phyloP scores from a whole-genome alignment of 2,113 vertebrate species.

The Eleginops maclovinus region DNA sequence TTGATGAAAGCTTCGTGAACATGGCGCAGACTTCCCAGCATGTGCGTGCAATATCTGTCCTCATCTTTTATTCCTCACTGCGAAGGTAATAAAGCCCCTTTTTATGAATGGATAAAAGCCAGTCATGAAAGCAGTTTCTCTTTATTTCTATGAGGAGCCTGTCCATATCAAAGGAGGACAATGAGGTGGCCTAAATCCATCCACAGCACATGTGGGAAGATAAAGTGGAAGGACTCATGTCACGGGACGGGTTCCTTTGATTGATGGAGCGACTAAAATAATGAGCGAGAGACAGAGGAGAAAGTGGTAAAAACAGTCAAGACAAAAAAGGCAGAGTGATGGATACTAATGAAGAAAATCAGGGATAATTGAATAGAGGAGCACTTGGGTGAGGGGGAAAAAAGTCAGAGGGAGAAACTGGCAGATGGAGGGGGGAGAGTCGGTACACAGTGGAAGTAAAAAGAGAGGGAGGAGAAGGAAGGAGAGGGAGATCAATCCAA shows the following conservation, averaged over 20 bases:
- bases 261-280: slow-evolving; percentile 61
- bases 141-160: slow-evolving; percentile 17
- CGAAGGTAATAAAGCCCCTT: background rate
- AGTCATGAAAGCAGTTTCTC: slow-evolving; percentile 1
- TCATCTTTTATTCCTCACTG: slow-evolving; percentile 8
- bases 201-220: slow-evolving; percentile 1
- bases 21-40: background rate
- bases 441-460: slow-evolving; percentile 42
- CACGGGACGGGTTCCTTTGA: slow-evolving; percentile 40
- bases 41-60: background rate
- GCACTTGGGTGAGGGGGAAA: slow-evolving; percentile 41
- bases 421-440: slow-evolving; percentile 52
- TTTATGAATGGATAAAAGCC: slow-evolving; percentile 23
- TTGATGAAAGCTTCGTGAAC: background rate
- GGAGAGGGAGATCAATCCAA: slow-evolving; percentile 55
- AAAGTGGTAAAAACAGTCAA: slow-evolving; percentile 3
- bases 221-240: slow-evolving; percentile 26
- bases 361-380: slow-evolving; percentile 62
- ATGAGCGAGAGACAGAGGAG: slow-evolving; percentile 39
- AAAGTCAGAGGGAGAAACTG: slow-evolving; percentile 14
- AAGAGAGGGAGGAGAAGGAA: slow-evolving; percentile 52
- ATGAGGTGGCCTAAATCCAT: slow-evolving; percentile 46
- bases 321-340: slow-evolving; percentile 22
- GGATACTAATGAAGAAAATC: slow-evolving; percentile 58
- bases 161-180: slow-evolving; percentile 7